Evolutionary conservation across 2,113 vertebrate genomes (phyloP), one percentile per base, ranked within the genome.

Genomic region (Cyprinus carpio): DNA sequence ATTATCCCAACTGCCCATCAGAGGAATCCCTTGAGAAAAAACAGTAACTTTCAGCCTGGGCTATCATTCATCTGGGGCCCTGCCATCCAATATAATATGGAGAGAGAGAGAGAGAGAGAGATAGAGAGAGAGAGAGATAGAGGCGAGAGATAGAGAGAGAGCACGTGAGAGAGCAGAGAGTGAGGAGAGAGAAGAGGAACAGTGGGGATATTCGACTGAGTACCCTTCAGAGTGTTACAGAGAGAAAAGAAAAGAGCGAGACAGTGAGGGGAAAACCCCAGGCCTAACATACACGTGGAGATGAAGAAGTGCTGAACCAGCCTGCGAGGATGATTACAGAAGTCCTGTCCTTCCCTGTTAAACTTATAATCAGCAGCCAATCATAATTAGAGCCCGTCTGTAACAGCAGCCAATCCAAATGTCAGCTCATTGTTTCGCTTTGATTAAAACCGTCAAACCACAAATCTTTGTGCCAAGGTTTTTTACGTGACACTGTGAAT

Each of bases 11-110:
- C 83, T 88, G 86, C 89, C 89, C 90, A 91, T 91, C 89, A 87
- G 87, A 90, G 90, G 89, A n/a, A n/a, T n/a, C 87, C 89, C 87
- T 89, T 90, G 90, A 90, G 89, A n/a, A n/a, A n/a, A 91, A 91
- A 90, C 86, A 89, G 91, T 89, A 87, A 90, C 90, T 91, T 87
- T 85, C 87, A 89, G 88, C 86, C 85, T 37, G 67, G 89, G 78
- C 86, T 84, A 88, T 90, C 87, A 91, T 84, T 91, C 87, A 91
- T 91, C 88, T 89, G 81, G 77, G 83, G 86, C 71, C 82, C 69
- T 64, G 75, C 69, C n/a, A n/a, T 86, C 78, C 54, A 27, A 62
- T 64, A 85, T n/a, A 46, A 81, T 23, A 43, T 64, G 34, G 79
- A 46, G 81, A 60, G 11, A 67, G 81, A 67, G 56, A n/a, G 78